A percentile compares a stretch with the other conserved stretches of the same genome.
Conservation (phyloP, 2,113 vertebrate genomes). For the Ranitomeya imitator region DNA sequence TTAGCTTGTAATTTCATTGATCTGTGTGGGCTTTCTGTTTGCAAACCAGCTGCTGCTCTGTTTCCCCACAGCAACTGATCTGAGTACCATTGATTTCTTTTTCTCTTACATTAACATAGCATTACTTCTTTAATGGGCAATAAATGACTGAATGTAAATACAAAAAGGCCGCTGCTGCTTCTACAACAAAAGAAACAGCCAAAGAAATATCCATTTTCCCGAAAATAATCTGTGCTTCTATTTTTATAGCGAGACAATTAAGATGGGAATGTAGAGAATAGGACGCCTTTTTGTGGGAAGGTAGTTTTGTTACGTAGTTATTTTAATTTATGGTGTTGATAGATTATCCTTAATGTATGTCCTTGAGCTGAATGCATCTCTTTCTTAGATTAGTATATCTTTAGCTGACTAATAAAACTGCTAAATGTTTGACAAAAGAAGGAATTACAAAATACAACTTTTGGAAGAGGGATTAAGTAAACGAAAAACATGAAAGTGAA, state of each 20-base stretch:
- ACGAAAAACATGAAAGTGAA: too few relatives aligned
- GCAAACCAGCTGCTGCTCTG: conserved; percentile 83
- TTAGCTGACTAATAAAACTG: conserved; percentile 51
- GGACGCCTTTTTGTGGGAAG: conserved; percentile 70
- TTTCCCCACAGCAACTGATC: conserved; percentile 87
- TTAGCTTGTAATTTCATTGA: conserved; percentile 88
- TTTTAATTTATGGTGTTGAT: conserved; percentile 60
- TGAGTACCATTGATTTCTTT: conserved; percentile 86
- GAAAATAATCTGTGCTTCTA: conserved; percentile 53
- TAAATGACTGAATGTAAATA: conserved; percentile 87
- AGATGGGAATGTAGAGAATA: conserved; percentile 70
- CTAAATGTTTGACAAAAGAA: conserved; percentile 24
- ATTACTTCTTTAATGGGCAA: conserved; percentile 88
- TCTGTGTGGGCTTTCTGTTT: conserved; percentile 83
- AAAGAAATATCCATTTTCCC: conserved; percentile 57
- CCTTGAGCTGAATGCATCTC: conserved; percentile 62
- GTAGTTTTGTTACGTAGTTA: conserved; percentile 61
- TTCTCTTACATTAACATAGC: conserved; percentile 86
- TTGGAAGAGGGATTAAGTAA: neutral
- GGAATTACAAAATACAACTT: conserved; percentile 35
- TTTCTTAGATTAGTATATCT: conserved; percentile 51
- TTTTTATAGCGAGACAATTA: conserved; percentile 56
- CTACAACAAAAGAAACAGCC: conserved; percentile 68
- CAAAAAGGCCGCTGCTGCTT: conserved; percentile 69
- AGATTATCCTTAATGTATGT: conserved; percentile 64